Evolutionary conservation across 2,797 vertebrate genomes (phyloP), one percentile per base, ranked within the genome.

Genomic region (Emydoidea blandingii): DNA sequence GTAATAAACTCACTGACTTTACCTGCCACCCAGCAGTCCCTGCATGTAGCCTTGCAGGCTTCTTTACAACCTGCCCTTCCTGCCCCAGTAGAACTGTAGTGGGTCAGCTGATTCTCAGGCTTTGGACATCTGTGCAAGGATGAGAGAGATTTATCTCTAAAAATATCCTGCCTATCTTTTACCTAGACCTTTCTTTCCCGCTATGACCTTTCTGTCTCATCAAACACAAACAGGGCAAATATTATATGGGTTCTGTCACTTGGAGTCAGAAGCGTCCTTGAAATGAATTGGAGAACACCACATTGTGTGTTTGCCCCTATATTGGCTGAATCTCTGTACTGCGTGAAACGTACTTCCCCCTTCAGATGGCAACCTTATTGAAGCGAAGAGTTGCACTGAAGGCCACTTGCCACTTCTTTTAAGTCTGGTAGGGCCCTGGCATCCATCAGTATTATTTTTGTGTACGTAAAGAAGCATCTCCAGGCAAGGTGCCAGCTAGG

Each of bases 241-340:
- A 78, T 78, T 44, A 76, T 47, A 49, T 31, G 74, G 44, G 27
- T 23, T 72, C n/a, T 72, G 68, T 72, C 19, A 41, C 37, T 72
- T 41, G 68, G 37, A 72, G 68, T 41, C 92, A 27, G 80, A 81
- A 85, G 84, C 19, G 78, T 88, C 50, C 31, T 80, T 83, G 62
- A 90, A 93, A 90, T 54, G n/a, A 50, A 87, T 92, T 95, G 72
- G 91, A 94, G 74, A 47, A 31, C 44, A 78, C 44, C 12, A 29
- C 27, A 5, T 31, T 78, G 23, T 74, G 23, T 44, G 25, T 27
- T 49, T 72, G 72, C 90, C 76, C 62, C 59, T 76, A 8, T 6
- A 31, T 62, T 86, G 49, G 72, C 14, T 86, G 31, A 12, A 91
- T 93, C 27, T 37, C 80, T 49, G 27, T 65, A 19, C n/a, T 27